These are phyloP conservation scores for Actias luna DNA, from an alignment of 2,888 invertebrate species.

Conservation along the genomic window DNA sequence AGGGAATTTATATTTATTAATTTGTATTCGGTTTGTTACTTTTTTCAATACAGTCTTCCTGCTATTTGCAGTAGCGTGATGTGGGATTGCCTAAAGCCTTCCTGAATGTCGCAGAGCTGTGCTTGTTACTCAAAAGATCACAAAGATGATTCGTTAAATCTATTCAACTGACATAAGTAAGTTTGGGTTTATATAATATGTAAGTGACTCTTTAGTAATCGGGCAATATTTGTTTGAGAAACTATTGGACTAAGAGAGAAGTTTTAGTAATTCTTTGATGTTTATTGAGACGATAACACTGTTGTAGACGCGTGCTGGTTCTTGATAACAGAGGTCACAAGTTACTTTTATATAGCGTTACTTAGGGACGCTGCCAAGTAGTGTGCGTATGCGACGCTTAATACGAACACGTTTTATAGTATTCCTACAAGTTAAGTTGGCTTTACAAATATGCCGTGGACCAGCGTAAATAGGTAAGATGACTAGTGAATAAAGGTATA, in stretches of 20 bases:
- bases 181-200: no score
- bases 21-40: no score
- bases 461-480: slow-evolving; percentile 73
- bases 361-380: slow-evolving; percentile 44
- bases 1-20: no score
- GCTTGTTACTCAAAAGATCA: no score
- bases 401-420: slow-evolving; percentile 69
- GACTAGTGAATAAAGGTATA: background rate
- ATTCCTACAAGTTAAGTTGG: slow-evolving; percentile 67
- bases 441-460: slow-evolving; percentile 69
- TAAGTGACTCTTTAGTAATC: background rate
- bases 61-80: no score
- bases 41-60: no score
- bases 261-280: background rate
- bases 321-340: slow-evolving; percentile 69
- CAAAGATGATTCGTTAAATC: no score
- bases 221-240: background rate
- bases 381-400: slow-evolving; percentile 45
- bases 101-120: no score
- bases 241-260: background rate
- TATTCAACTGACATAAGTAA: no score
- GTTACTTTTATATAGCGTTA: slow-evolving; percentile 63
- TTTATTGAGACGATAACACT: background rate
- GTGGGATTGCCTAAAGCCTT: no score
- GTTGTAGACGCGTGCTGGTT: slow-evolving; percentile 65